Conservation (phyloP, 2,113 vertebrate genomes). For the Pterophyllum scalare region DNA sequence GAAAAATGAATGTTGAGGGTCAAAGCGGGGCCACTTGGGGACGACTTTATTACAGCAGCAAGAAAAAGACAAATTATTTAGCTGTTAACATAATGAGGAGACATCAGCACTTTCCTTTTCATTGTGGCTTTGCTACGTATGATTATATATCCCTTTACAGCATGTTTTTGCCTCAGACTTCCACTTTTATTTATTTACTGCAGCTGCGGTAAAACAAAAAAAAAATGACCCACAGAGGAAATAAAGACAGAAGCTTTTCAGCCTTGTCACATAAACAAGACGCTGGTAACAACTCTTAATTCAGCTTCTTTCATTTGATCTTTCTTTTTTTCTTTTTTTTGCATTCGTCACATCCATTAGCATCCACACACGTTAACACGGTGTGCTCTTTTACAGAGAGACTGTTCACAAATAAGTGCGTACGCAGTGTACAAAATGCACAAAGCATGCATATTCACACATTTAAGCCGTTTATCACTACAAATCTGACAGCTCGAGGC, state of each 20-base stretch:
- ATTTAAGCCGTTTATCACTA: not conserved
- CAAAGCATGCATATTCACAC: not conserved
- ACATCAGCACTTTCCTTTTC: slow-evolving; percentile 16
- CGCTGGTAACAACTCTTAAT: slow-evolving; percentile 3
- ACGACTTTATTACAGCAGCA: slow-evolving; percentile 7
- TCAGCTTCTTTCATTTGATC: not conserved
- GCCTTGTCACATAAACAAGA: slow-evolving; percentile 6
- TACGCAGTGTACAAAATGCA: not conserved
- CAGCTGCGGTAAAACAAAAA: not conserved
- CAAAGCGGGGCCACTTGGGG: slow-evolving; percentile 1
- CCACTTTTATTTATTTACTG: not conserved
- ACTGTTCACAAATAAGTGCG: not conserved
- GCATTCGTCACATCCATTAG: not conserved
- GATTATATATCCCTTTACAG: slow-evolving; percentile 11
- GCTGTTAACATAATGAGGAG: slow-evolving; percentile 22
- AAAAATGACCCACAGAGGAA: not conserved
- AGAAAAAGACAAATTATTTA: slow-evolving; percentile 21
- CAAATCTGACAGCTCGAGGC: not conserved
- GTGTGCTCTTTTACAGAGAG: not conserved
- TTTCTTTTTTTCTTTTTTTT: not conserved
- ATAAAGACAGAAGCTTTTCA: not conserved
- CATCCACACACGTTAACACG: not conserved
- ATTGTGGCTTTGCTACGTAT: not conserved
- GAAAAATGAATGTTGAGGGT: slow-evolving; percentile 5
- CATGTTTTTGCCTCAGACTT: not conserved